Conservation (phyloP, 2,888 invertebrate species). For the Cheilosia urbana region DNA sequence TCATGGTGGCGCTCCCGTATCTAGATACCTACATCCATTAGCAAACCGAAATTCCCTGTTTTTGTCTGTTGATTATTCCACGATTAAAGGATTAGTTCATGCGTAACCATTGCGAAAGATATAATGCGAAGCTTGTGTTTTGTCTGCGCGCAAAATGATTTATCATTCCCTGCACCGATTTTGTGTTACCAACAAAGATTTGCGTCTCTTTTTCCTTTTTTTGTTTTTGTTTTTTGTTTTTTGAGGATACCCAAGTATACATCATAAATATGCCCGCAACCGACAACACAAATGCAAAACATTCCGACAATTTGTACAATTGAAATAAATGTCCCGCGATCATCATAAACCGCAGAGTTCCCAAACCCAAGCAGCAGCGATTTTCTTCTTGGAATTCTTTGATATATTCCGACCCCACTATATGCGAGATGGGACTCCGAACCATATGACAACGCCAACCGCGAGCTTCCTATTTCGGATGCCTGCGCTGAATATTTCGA, state of each 20-base stretch:
- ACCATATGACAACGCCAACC: slow-evolving; percentile 22
- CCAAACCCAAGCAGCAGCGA: slow-evolving; percentile 6
- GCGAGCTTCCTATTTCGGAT: slow-evolving; percentile 62
- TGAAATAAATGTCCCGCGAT: slow-evolving; percentile 70
- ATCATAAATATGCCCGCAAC: slow-evolving; percentile 43
- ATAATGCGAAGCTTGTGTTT: slow-evolving; percentile 44
- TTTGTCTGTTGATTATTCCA: slow-evolving; percentile 54
- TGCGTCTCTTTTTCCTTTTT: slow-evolving; percentile 1
- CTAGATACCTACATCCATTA: slow-evolving; percentile 51
- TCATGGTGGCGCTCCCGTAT: slow-evolving; percentile 54
- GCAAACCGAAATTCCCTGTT: slow-evolving; percentile 21
- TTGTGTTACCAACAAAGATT: slow-evolving; percentile 59
- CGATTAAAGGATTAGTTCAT: slow-evolving; percentile 68
- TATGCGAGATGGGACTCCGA: slow-evolving; percentile 4
- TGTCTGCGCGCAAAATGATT: slow-evolving; percentile 47
- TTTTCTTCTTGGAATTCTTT: slow-evolving; percentile 62
- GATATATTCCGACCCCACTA: slow-evolving; percentile 67
- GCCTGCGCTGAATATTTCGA: slow-evolving; percentile 51
- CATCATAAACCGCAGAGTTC: slow-evolving; percentile 49
- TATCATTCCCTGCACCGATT: slow-evolving; percentile 53
- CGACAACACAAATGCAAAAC: slow-evolving; percentile 53
- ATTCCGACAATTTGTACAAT: slow-evolving; percentile 74
- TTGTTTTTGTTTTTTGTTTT: slow-evolving; percentile 3
- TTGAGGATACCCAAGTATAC: slow-evolving; percentile 41
- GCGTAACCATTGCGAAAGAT: slow-evolving; percentile 67